Conservation (phyloP, 2,797 vertebrate genomes). For the Oryzias dopingdopingensis region DNA sequence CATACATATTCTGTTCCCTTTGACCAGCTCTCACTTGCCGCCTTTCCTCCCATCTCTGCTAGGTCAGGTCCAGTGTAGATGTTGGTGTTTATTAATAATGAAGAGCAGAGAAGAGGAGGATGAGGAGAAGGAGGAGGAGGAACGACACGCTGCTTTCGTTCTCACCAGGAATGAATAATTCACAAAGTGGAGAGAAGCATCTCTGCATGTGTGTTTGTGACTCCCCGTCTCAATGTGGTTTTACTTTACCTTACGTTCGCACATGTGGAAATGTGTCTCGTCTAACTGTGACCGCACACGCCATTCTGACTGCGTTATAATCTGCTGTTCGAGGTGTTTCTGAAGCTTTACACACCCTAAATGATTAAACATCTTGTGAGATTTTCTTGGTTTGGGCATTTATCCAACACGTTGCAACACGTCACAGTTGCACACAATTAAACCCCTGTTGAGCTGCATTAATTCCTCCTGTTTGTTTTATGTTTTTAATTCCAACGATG, state of each 20-base stretch:
- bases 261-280: constrained; percentile 33
- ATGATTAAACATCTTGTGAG: constrained; percentile 46
- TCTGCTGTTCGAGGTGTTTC: constrained; percentile 22
- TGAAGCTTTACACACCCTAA: constrained; percentile 35
- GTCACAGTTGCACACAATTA: constrained; percentile 4
- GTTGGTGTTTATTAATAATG: constrained; percentile 79
- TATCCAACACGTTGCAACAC: constrained; percentile 28
- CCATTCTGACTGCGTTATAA: constrained; percentile 31
- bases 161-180: constrained; percentile 73
- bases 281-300: constrained; percentile 18
- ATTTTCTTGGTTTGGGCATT: constrained; percentile 29
- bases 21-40: constrained; percentile 13
- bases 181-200: constrained; percentile 56
- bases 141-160: constrained; percentile 57
- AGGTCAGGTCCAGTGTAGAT: constrained; percentile 74
- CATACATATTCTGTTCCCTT: constrained; percentile 16
- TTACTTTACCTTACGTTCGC: constrained; percentile 38
- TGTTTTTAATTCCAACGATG: constrained; percentile 12
- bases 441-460: constrained; percentile 12
- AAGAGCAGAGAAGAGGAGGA: constrained; percentile 55
- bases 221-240: constrained; percentile 36
- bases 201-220: constrained; percentile 27
- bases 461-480: constrained; percentile 11
- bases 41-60: constrained; percentile 19
- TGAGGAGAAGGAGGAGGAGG: constrained; percentile 51